Evolutionary conservation across 2,888 invertebrate species (phyloP), one percentile per base, ranked within the genome.

Genomic region (Tipula lateralis): DNA sequence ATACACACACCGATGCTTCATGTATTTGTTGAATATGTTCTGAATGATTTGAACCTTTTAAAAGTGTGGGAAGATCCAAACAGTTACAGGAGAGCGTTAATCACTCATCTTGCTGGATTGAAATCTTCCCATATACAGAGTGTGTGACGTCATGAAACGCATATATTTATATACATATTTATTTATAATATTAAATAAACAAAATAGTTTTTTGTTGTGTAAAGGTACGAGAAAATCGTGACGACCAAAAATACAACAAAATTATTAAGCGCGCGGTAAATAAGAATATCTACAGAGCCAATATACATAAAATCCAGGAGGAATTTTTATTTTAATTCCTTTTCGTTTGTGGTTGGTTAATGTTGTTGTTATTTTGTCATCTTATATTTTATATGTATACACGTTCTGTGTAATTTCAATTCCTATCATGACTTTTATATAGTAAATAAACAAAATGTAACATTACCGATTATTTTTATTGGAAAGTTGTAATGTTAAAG

Each of bases 381-480:
- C 29, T 29, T 82, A 82, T 32, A 29, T 0, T 12, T 80, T 29
- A 29, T 29, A 81, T 81, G 29, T 44, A 44, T 29, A 16, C 82
- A 82, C n/a, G 30, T n/a, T 82, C 32, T 30, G 30, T 30, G 16
- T 82, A 82, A 29, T 82, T 82, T 29, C 30, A 82, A 82, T 82
- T 82, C 82, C 29, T 30, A 82, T 82, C 32, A 30, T 29, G 29
- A 30, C 32, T 82, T 82, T 5, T 29, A 29, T 81, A 81, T 82
- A 29, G 16, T 32, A 32, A 82, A 82, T 82, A 82, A 82, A 82
- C 32, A 82, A 30, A 82, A 82, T 82, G 82, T 30, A 82, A 82
- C 82, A 82, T 82, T 82, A 82, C 82, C 82, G 82, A 82, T 82
- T 30, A 82, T 82, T 82, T 82, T 82, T 82, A 30, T 82, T 82